These are phyloP conservation scores for Drosophila navojoa DNA, from an alignment of 1,140 invertebrate species.

Conservation along the genomic window DNA sequence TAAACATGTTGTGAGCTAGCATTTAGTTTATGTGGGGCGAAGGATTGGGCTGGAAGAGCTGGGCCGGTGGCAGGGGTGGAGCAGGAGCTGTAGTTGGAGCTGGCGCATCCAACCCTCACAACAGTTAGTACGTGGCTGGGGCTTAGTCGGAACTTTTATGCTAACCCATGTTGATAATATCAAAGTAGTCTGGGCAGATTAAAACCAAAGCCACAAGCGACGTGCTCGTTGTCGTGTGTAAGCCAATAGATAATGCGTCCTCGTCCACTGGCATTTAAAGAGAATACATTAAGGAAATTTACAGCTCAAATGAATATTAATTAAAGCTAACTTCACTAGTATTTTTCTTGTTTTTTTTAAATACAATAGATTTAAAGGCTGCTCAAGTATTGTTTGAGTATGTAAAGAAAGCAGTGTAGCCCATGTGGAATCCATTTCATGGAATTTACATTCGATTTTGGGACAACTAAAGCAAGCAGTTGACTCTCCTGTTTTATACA, in stretches of 20 bases:
- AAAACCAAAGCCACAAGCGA: slow-evolving; percentile 35
- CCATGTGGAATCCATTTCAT: neutral
- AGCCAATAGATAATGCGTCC: slow-evolving; percentile 4
- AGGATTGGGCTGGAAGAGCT: neutral
- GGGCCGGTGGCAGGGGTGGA: neutral
- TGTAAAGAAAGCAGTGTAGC: slow-evolving; percentile 2
- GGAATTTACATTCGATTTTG: slow-evolving; percentile 24
- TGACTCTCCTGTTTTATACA: neutral
- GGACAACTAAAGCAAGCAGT: slow-evolving; percentile 28
- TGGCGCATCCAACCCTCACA: neutral
- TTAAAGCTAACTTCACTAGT: too few species aligned
- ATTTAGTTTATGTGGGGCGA: slow-evolving; percentile 27
- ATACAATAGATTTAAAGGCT: too few species aligned
- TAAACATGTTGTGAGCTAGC: slow-evolving; percentile 53
- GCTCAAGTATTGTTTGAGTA: neutral
- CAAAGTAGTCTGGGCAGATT: slow-evolving; percentile 34
- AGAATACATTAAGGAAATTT: neutral
- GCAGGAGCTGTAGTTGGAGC: neutral
- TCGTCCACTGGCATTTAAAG: neutral
- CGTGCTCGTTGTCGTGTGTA: slow-evolving; percentile 22
- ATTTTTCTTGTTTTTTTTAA: too few species aligned
- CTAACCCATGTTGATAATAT: slow-evolving; percentile 29
- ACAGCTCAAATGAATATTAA: neutral
- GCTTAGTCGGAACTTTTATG: slow-evolving; percentile 53
- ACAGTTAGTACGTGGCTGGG: slow-evolving; percentile 37